Base-by-base conservation (phyloP, 2,113 vertebrate genomes). In the Anarhynchus alexandrinus region DNA sequence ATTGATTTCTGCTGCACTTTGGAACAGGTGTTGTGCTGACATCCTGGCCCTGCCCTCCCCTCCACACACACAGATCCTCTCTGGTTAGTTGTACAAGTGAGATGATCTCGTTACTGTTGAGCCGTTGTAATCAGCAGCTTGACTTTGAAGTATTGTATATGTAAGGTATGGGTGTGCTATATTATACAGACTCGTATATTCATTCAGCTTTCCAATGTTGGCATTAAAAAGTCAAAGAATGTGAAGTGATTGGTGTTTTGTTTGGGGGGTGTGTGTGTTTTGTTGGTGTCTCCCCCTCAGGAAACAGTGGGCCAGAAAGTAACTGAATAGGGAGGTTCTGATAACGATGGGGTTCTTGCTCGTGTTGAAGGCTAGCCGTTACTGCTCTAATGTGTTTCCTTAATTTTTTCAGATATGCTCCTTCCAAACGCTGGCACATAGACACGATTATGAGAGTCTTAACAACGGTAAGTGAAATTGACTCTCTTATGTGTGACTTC, bases 391-490 rank as follows among this genome's bases (percentile, higher is more conserved):
- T 30, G 70, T 43, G 15, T 86, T 90, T 51, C 47, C 29, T 74
- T 74, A 18, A 29, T 92, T 74, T 98, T 96, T 29, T 96, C 96
- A 99, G 99, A 96, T 99, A 99, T 27, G 99, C 99, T 62, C 99
- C 99, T 93, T 99, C 99, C 40, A 99, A 99, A 98, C 98, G 99
- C 98, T 99, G 99, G 99, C 99, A 99, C 97, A 99, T 99, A 98
- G 99, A 99, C 97, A 99, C 99, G 22, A 99, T 99, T 83, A 99
- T 99, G 99, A 99, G 99, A 97, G 99, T 99, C 92, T 96, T 99
- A 94, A 99, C 99, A 82, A 99, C 99, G 76, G 99, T 99, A 98
- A 97, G 99, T 98, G 51, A 49, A 61, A 34, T 62, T 78, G 25
- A 20, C 19, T 82, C 12, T 71, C 25, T 57, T 36, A 30, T 52